phyloP scores from a whole-genome alignment of 92 coral and sea anemone species.

The Porites evermanni region DNA sequence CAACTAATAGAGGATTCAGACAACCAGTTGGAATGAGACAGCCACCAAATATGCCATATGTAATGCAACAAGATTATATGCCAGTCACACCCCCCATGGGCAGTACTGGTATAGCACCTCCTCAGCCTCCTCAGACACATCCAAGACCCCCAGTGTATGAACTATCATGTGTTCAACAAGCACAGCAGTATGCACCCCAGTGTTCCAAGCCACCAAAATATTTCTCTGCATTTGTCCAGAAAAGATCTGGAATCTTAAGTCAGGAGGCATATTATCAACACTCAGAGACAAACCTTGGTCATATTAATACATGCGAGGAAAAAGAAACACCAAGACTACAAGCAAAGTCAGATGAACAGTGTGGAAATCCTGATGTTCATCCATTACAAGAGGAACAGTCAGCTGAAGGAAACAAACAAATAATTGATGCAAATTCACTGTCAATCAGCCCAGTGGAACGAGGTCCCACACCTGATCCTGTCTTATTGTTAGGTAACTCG shows the following conservation, averaged over 20 bases:
- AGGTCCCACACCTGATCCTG: conserved; percentile 17
- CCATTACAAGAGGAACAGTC: conserved; percentile 21
- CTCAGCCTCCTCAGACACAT: conserved; percentile 26
- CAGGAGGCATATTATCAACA: conserved; percentile 29
- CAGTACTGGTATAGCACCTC: background rate
- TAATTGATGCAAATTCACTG: background rate
- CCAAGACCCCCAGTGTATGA: conserved; percentile 27
- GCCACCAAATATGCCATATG: conserved; percentile 34
- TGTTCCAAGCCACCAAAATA: conserved; percentile 28
- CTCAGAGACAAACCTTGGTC: background rate
- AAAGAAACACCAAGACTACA: conserved; percentile 5
- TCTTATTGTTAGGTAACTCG: background rate
- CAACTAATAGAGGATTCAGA: conserved; percentile 31
- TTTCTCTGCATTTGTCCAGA: conserved; percentile 17
- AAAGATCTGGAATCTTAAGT: conserved; percentile 18
- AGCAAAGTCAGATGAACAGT: conserved; percentile 15
- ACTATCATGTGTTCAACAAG: conserved; percentile 26
- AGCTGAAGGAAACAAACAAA: conserved; percentile 2
- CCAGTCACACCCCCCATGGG: conserved; percentile 20
- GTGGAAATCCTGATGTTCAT: background rate
- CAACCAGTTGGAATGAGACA: conserved; percentile 23
- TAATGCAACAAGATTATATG: conserved; percentile 36
- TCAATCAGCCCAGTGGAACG: conserved; percentile 4
- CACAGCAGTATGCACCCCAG: conserved; percentile 25
- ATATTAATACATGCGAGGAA: background rate